phyloP scores from a whole-genome alignment of 92 coral and sea anemone species.

The Umimayanthus chanpuru region DNA sequence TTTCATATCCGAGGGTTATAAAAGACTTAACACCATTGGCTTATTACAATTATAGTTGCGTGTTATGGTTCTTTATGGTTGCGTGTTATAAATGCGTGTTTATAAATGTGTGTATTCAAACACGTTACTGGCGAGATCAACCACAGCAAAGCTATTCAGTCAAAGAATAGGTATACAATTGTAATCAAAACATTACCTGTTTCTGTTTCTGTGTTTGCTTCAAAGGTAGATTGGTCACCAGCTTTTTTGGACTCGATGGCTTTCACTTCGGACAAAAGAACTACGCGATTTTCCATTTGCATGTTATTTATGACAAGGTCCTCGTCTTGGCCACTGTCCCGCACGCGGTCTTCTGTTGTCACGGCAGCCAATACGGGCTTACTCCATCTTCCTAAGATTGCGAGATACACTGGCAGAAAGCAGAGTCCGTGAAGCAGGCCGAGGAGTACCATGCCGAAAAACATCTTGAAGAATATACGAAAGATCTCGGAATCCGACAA shows the following conservation, averaged over 20 bases:
- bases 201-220: neutral
- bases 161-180: neutral
- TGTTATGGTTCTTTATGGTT: too few species aligned
- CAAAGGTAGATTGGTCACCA: neutral
- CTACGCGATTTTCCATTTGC: neutral
- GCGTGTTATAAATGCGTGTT: too few species aligned
- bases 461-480: slow-evolving; percentile 69
- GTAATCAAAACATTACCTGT: neutral
- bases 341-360: neutral
- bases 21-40: too few species aligned
- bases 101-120: too few species aligned
- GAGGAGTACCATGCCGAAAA: slow-evolving; percentile 62
- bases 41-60: too few species aligned
- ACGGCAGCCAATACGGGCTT: neutral
- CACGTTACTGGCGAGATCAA: neutral
- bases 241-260: neutral
- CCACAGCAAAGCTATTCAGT: neutral
- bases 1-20: too few species aligned
- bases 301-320: neutral
- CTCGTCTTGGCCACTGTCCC: neutral
- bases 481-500: slow-evolving; percentile 57
- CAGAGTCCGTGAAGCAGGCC: slow-evolving; percentile 60
- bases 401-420: slow-evolving; percentile 45
- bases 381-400: slow-evolving; percentile 33
- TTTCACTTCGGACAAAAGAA: neutral